Evolutionary conservation across 2,113 vertebrate species (phyloP).

Genomic region (Ctenomys sociabilis): DNA sequence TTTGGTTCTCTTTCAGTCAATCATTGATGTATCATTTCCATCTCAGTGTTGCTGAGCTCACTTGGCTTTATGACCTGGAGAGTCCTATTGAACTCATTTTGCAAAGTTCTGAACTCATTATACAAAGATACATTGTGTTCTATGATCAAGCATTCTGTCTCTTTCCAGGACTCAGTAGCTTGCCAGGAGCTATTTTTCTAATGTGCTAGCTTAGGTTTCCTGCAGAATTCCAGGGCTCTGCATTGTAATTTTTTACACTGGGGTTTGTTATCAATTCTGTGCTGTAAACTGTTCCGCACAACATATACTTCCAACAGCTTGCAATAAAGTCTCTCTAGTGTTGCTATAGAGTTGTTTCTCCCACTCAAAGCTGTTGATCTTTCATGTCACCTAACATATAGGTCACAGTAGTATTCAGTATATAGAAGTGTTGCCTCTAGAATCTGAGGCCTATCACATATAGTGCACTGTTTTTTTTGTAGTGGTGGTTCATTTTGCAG

Average conservation of each 20-base stretch:
- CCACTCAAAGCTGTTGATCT: background rate
- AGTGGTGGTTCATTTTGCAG: background rate
- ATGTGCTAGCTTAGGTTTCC: background rate
- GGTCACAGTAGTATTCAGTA: background rate
- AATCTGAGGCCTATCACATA: background rate
- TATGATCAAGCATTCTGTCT: background rate
- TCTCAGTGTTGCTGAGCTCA: slow-evolving; percentile 17
- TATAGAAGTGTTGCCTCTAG: slow-evolving; percentile 26
- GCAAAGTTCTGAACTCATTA: slow-evolving; percentile 26
- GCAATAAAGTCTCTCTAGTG: background rate
- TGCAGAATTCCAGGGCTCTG: slow-evolving; percentile 30
- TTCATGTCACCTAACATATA: background rate
- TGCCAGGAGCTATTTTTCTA: slow-evolving; percentile 17
- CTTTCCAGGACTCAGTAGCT: background rate
- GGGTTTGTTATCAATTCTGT: background rate
- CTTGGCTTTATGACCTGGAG: slow-evolving; percentile 28
- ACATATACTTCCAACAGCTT: background rate
- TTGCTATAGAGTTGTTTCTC: background rate
- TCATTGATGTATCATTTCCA: slow-evolving; percentile 31
- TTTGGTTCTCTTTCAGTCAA: slow-evolving; percentile 35
- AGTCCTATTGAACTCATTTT: slow-evolving; percentile 15
- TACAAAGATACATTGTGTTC: background rate
- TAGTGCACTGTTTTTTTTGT: background rate
- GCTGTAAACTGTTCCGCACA: background rate
- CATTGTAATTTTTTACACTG: background rate